These are phyloP conservation scores for Liodrosophila aerea DNA, from an alignment of 2,888 invertebrate genomes.

Conservation along the genomic window DNA sequence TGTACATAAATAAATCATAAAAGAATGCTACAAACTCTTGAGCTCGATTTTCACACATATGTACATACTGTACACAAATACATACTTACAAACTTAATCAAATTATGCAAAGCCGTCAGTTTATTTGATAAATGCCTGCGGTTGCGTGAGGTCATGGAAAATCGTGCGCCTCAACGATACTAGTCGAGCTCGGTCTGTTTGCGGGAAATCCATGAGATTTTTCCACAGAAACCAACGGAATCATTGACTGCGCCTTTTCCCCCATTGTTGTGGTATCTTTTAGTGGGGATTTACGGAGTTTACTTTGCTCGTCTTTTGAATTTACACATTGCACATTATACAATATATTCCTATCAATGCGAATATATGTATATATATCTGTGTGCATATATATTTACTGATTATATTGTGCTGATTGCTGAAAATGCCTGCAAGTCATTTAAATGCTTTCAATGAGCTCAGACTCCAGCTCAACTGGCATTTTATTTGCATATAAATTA, in stretches of 20 bases:
- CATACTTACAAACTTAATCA: slow-evolving; percentile 23
- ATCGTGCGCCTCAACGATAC: slow-evolving; percentile 10
- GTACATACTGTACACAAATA: neutral
- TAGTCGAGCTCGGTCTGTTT: neutral
- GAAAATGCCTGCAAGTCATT: slow-evolving; percentile 9
- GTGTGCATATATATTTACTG: neutral
- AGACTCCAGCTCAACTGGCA: neutral
- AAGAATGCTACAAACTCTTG: neutral
- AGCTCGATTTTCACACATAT: slow-evolving; percentile 2
- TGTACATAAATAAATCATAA: slow-evolving; percentile 1
- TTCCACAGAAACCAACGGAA: slow-evolving; percentile 8
- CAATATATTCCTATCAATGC: neutral
- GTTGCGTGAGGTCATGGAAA: slow-evolving; percentile 3
- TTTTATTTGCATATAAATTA: slow-evolving; percentile 4
- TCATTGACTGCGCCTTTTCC: slow-evolving; percentile 9
- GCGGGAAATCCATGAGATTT: slow-evolving; percentile 6
- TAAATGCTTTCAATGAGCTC: slow-evolving; percentile 2
- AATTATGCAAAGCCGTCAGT: slow-evolving; percentile 27
- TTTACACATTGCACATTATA: slow-evolving; percentile 4
- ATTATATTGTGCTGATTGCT: slow-evolving; percentile 3
- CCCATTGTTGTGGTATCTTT: neutral
- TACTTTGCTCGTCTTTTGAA: slow-evolving; percentile 7
- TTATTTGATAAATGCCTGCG: slow-evolving; percentile 24
- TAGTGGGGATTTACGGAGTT: neutral
- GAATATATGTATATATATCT: neutral